Conservation (phyloP, 2,888 invertebrate species). For the Pollenia labialis region DNA sequence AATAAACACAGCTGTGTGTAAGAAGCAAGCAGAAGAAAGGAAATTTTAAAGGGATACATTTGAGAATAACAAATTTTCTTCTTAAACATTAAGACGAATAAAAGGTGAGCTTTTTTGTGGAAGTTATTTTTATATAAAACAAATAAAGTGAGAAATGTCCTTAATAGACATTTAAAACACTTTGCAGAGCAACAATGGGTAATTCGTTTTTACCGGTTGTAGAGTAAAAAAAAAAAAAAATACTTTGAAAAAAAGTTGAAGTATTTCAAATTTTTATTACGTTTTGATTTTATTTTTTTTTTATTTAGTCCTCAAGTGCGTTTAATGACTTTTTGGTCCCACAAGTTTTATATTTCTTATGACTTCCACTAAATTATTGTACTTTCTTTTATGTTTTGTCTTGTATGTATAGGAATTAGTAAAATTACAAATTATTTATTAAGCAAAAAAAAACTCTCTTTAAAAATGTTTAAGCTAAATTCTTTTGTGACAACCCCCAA, state of each 20-base stretch:
- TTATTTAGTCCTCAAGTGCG: conserved; percentile 1
- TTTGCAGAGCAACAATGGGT: no score
- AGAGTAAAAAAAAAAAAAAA: no score
- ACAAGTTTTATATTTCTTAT: not conserved
- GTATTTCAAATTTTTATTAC: not conserved
- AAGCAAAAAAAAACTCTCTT: no score
- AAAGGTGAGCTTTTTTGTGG: not conserved
- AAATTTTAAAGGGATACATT: not conserved
- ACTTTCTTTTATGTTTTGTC: no score
- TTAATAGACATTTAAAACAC: no score
- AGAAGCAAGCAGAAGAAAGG: conserved; percentile 2
- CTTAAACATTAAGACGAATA: not conserved
- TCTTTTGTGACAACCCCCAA: no score
- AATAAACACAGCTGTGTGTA: conserved; percentile 42
- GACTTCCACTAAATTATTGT: not conserved
- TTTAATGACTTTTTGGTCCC: conserved; percentile 19
- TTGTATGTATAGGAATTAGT: no score
- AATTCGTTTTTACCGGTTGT: no score
- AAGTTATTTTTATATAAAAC: not conserved
- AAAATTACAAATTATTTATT: no score
- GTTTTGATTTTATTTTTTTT: not conserved
- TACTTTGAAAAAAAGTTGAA: not conserved
- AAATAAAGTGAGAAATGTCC: no score
- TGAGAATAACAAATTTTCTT: not conserved
- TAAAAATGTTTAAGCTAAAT: no score